Conservation (phyloP, 2,113 vertebrate species). For the Hemichromis elongatus region DNA sequence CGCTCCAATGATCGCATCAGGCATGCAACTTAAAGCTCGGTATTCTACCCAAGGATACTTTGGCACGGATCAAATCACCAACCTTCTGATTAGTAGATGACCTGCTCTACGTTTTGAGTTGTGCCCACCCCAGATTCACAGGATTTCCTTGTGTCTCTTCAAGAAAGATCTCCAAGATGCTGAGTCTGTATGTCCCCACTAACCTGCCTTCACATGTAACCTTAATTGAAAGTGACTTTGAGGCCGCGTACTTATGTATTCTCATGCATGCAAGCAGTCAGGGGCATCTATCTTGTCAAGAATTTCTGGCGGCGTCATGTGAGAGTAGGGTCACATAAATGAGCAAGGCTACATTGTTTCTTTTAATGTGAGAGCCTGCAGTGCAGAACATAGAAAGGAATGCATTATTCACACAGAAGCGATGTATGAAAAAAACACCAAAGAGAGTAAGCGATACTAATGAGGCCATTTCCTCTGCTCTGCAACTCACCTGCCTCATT, state of each 20-base stretch:
- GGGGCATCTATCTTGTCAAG: background rate
- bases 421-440: background rate
- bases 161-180: background rate
- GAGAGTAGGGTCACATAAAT: conserved; percentile 26
- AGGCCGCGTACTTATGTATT: background rate
- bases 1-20: background rate
- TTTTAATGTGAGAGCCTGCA: background rate
- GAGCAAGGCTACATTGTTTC: background rate
- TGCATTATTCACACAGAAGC: background rate
- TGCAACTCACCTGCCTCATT: background rate
- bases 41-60: background rate
- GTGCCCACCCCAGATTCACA: background rate
- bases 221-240: conserved; percentile 47
- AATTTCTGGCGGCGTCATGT: background rate
- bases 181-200: background rate
- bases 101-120: background rate
- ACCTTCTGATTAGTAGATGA: background rate
- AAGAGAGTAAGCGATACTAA: background rate
- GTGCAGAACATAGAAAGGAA: background rate
- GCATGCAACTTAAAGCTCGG: background rate
- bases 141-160: background rate
- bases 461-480: background rate
- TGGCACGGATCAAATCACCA: background rate
- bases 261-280: background rate
- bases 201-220: background rate